Percentiles rank a stretch among this genome's conserved stretches.
phyloP scores from a whole-genome alignment of 2,888 invertebrate species.

The Eupeodes latifasciatus region DNA sequence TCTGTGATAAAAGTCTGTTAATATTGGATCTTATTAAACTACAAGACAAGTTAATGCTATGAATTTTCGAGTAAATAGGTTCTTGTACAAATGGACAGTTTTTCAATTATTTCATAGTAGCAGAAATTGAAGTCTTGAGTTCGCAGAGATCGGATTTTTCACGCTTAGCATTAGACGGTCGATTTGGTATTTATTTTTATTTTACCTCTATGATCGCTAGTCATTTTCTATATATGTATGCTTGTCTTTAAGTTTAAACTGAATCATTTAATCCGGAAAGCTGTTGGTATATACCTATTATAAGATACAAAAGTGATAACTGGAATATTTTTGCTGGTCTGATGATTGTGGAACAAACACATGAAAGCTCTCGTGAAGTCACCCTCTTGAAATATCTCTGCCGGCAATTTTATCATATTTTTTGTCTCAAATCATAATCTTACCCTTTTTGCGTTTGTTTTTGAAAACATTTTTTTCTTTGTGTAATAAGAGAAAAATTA shows the following conservation, averaged over 20 bases:
- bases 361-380: conserved; percentile 37
- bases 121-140: too few species aligned
- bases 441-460: conserved; percentile 4
- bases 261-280: not conserved
- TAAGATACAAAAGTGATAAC: conserved; percentile 14
- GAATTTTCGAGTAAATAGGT: too few species aligned
- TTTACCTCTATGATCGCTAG: too few species aligned
- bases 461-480: conserved; percentile 41
- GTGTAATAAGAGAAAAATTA: conserved; percentile 72
- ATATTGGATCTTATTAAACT: too few species aligned
- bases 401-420: conserved; percentile 54
- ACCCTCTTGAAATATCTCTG: conserved; percentile 37
- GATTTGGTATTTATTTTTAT: too few species aligned
- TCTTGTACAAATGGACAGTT: too few species aligned
- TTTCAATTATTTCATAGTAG: too few species aligned
- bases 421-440: conserved; percentile 21
- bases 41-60: too few species aligned
- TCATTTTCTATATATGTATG: too few species aligned
- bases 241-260: not conserved
- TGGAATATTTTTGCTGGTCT: conserved; percentile 40
- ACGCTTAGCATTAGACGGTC: too few species aligned
- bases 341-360: conserved; percentile 48
- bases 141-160: too few species aligned
- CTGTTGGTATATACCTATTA: not conserved
- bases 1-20: too few species aligned